phyloP scores from a whole-genome alignment of 2,797 vertebrate genomes.

The Babyrousa celebensis region DNA sequence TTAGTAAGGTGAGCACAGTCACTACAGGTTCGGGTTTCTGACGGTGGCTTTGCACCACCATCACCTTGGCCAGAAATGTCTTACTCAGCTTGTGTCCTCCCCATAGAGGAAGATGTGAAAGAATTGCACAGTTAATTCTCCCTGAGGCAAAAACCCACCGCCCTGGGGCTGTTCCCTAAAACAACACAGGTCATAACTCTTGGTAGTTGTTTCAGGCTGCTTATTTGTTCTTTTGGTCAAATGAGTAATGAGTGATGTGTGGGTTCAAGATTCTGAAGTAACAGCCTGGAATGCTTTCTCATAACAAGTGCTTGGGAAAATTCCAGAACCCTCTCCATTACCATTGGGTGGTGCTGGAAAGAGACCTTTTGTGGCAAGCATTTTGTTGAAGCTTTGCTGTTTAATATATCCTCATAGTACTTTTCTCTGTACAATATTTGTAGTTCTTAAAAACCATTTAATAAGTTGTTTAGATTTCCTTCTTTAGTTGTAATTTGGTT shows the following conservation, averaged over 20 bases:
- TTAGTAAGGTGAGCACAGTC: neutral
- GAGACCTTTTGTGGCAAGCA: neutral
- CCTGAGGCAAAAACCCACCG: neutral
- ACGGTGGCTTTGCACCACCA: neutral
- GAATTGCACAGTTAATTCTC: neutral
- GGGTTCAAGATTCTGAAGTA: neutral
- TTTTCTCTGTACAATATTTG: neutral
- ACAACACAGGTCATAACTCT: neutral
- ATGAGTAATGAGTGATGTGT: neutral
- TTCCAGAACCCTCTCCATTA: neutral
- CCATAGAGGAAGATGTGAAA: neutral
- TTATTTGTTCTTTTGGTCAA: neutral
- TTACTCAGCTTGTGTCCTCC: neutral
- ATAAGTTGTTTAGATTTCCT: neutral
- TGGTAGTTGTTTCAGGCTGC: neutral
- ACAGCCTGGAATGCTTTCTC: neutral
- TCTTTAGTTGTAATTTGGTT: conserved; percentile 45
- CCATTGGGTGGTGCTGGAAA: neutral
- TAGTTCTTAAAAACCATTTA: neutral
- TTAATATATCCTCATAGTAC: neutral
- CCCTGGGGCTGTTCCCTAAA: neutral
- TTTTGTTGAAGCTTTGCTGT: neutral
- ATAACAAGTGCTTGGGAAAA: neutral
- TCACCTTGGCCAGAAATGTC: neutral
- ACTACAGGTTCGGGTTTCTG: neutral